Base-by-base conservation (phyloP, 1,140 invertebrate species). In the Heliconius hewitsoni region DNA sequence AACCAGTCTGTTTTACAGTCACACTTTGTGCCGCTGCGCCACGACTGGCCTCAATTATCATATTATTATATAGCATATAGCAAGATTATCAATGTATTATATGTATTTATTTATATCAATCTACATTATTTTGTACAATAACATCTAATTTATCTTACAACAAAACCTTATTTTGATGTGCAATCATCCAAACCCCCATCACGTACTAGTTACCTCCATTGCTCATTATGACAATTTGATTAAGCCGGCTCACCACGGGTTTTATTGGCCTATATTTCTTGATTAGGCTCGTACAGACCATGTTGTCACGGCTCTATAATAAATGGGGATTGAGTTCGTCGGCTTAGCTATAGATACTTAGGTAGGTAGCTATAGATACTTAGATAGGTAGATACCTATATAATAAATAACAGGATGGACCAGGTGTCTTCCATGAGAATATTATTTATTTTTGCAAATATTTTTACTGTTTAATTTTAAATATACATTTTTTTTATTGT, bases 231-330 rank as follows among this genome's bases (percentile, higher is more conserved):
- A 85, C 86, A 89, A 93, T 92, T 93, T 92, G 89, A 94, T 94
- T 94, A 93, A 87, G 87, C 83, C 85, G 85, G 81, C 83, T 82
- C 81, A 87, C 89, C 85, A 86, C 86, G 86, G 42, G 66, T 90
- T 94, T 94, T 94, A 94, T 93, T 89, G 85, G 89, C 88, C 91
- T 88, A 92, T 94, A 93, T 93, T 87, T 93, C 86, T 89, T 93
- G 90, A 94, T 94, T 94, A 94, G 85, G 82, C 84, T 83, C 83
- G 82, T 82, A 79, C 81, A 84, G 84, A 79, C 85, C 84, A 82
- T 81, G 82, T 84, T 84, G 83, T 82, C 81, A 84, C 78, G 74
- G 78, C 81, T 78, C 71, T 76, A 74, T 84, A 84, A 84, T 84
- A 80, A 82, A 84, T 74, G 78, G 76, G 78, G 79, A 80, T 84